Evolutionary conservation across 2,113 vertebrate genomes (phyloP).

Genomic region (Etheostoma cragini): DNA sequence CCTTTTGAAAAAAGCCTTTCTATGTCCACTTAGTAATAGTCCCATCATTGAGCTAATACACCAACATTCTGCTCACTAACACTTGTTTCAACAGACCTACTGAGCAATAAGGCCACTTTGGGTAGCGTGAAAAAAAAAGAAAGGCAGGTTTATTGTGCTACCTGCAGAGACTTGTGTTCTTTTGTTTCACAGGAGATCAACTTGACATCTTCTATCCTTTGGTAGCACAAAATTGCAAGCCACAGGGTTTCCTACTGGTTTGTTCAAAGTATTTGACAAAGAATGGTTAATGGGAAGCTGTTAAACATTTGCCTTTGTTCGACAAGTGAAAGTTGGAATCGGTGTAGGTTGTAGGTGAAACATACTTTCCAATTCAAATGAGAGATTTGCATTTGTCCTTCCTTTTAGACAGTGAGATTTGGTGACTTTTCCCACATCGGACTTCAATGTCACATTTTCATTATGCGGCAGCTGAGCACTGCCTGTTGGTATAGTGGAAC

Average conservation of each 20-base stretch:
- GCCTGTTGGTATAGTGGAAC: slow-evolving; percentile 62
- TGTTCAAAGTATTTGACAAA: slow-evolving; percentile 23
- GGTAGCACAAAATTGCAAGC: slow-evolving; percentile 2
- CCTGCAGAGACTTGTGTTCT: slow-evolving; percentile 37
- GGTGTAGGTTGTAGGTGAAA: slow-evolving; percentile 31
- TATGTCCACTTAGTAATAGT: slow-evolving; percentile 48
- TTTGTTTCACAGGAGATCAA: slow-evolving; percentile 29
- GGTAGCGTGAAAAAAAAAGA: slow-evolving; percentile 6
- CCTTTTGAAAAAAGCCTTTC: slow-evolving; percentile 55
- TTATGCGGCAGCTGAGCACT: slow-evolving; percentile 52
- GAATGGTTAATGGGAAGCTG: slow-evolving; percentile 11
- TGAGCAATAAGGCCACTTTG: slow-evolving; percentile 31
- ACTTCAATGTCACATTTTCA: slow-evolving; percentile 70
- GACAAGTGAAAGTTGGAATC: slow-evolving; percentile 1
- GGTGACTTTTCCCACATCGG: slow-evolving; percentile 42
- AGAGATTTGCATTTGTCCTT: slow-evolving; percentile 72
- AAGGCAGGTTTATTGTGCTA: slow-evolving; percentile 3
- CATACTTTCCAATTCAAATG: slow-evolving; percentile 62
- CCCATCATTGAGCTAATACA: slow-evolving; percentile 56
- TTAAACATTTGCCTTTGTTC: slow-evolving; percentile 49
- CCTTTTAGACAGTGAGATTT: slow-evolving; percentile 27
- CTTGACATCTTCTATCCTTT: slow-evolving; percentile 5
- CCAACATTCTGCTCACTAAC: slow-evolving; percentile 32
- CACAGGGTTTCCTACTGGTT: slow-evolving; percentile 18
- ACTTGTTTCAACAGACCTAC: slow-evolving; percentile 45